Base-by-base conservation (phyloP, 2,113 vertebrate species). In the Rana temporaria region DNA sequence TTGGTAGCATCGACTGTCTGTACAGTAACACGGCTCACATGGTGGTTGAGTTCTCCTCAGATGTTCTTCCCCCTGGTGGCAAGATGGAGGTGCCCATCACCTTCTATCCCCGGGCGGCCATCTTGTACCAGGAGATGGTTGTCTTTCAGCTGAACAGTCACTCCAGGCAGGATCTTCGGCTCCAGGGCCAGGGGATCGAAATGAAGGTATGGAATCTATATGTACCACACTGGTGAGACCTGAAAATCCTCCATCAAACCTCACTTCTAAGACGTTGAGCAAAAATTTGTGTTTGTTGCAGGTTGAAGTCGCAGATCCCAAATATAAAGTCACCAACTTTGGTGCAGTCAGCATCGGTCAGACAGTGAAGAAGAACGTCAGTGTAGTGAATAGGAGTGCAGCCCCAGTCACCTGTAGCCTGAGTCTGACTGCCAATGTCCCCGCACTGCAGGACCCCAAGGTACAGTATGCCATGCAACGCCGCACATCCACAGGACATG, bases 81-180 rank as follows among this genome's bases (percentile, higher is more conserved):
- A 84, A 70, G 0, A 18, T 92, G 74, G 89, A 95, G 66, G 87
- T 96, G 26, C 92, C 92, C 0, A 84, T 99, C 84, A 91, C 66
- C 20, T 99, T 98, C 87, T 95, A 89, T 79, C 95, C 97, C 0
- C 88, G 85, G 63, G 93, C 96, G 81, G 83, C 84, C 1, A 53
- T 85, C 0, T 87, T 19, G 20, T 98, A 98, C 77, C 87, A 84
- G 0, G 95, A 96, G 52, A 87, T 88, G 32, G 73, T 97, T 80
- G 84, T 88, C 82, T 97, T 98, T 89, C 89, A 93, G 86, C 91
- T 97, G 66, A 96, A 95, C 6, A 90, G 91, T 11, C 91, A 91
- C 32, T 88, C 89, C 62, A 91, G 86, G 3, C 89, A 93, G 79
- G 86, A 83, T 0, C 85, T 97, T 63, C 94, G 95, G 72, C 89